Evolutionary conservation across 2,113 vertebrate genomes (phyloP).

Genomic region (Melanerpes formicivorus): DNA sequence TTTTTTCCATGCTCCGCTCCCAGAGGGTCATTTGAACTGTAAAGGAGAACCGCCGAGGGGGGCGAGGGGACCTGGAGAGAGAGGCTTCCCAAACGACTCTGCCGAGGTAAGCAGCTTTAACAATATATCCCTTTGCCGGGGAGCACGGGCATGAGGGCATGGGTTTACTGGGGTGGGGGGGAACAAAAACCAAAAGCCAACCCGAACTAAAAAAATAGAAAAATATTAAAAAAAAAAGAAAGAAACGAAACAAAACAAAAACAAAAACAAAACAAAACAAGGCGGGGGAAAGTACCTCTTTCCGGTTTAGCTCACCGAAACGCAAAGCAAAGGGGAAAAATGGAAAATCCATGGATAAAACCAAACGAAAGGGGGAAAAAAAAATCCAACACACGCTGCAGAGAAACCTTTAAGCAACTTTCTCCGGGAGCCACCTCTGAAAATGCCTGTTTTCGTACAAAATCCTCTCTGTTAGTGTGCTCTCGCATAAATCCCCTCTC

Average conservation of each 20-base stretch:
- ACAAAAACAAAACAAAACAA: no score
- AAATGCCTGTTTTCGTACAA: neutral
- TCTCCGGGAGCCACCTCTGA: conserved; percentile 17
- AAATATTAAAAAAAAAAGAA: no score
- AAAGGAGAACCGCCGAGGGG: conserved; percentile 64
- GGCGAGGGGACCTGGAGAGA: conserved; percentile 57
- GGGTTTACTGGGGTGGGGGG: neutral
- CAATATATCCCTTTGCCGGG: conserved; percentile 3
- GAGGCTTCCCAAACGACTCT: conserved; percentile 58
- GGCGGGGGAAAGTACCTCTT: neutral
- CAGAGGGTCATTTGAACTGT: conserved; percentile 72
- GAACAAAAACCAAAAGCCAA: no score
- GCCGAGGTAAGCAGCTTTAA: conserved; percentile 76
- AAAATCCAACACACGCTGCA: neutral
- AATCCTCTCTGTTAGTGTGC: neutral
- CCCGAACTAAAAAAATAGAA: no score
- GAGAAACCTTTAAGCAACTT: conserved; percentile 67
- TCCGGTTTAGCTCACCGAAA: neutral
- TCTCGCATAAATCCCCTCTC: neutral
- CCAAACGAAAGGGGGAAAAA: neutral
- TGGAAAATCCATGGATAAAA: neutral
- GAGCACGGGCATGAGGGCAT: conserved; percentile 17
- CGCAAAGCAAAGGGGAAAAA: neutral
- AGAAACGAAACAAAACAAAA: neutral
- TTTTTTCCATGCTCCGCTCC: conserved; percentile 43